These are phyloP conservation scores for Pseudomugil gertrudae DNA, from an alignment of 2,797 vertebrate genomes.

Conservation along the genomic window DNA sequence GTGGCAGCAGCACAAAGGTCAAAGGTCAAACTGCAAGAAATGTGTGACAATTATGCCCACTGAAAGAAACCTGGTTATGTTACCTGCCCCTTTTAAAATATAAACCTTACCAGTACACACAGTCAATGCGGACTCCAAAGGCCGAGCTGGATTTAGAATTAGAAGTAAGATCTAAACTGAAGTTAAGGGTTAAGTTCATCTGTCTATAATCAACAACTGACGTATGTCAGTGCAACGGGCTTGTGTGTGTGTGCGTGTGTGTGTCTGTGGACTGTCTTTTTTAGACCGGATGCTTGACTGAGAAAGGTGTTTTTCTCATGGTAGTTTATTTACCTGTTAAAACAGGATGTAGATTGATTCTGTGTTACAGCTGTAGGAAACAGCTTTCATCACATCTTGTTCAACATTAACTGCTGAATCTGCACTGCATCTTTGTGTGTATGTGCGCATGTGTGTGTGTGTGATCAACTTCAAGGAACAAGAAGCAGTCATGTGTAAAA, in stretches of 20 bases:
- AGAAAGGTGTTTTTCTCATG: slow-evolving; percentile 52
- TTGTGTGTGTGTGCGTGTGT: background rate
- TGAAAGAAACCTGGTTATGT: slow-evolving; percentile 1
- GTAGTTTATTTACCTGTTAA: slow-evolving; percentile 76
- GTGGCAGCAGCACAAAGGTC: slow-evolving; percentile 40
- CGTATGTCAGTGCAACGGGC: background rate
- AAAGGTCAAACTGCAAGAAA: slow-evolving; percentile 66
- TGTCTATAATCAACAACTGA: background rate
- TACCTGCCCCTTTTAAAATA: background rate
- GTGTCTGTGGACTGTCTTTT: background rate
- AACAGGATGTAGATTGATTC: slow-evolving; percentile 52
- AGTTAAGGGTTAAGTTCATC: background rate
- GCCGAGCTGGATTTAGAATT: background rate
- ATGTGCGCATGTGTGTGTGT: background rate
- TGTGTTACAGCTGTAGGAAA: slow-evolving; percentile 17
- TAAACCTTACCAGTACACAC: background rate
- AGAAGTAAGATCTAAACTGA: background rate
- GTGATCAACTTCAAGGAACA: slow-evolving; percentile 21
- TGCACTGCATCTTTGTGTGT: background rate
- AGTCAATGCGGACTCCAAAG: background rate
- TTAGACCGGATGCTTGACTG: slow-evolving; percentile 46
- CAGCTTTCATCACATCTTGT: slow-evolving; percentile 52
- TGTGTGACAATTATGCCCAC: slow-evolving; percentile 48
- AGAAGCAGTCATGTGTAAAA: slow-evolving; percentile 69
- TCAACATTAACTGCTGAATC: slow-evolving; percentile 64